Evolutionary conservation across 2,113 vertebrate genomes (phyloP).

Genomic region (Phalacrocorax aristotelis): DNA sequence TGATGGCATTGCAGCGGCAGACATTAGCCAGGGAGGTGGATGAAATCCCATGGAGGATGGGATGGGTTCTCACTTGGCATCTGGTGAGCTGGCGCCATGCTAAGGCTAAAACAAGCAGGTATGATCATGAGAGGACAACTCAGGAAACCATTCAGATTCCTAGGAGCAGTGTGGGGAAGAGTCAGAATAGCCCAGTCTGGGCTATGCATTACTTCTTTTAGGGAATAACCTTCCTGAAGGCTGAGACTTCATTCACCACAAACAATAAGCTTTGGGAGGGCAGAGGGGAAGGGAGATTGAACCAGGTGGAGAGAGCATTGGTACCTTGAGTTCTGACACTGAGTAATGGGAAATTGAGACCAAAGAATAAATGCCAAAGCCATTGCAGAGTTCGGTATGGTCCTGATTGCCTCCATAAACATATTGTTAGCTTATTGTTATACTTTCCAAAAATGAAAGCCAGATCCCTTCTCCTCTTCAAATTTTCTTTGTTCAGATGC

Average conservation of each 20-base stretch:
- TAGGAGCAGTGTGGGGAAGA: background rate
- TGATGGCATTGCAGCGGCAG: background rate
- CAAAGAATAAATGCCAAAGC: background rate
- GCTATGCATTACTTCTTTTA: background rate
- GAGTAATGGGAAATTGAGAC: background rate
- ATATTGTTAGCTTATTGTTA: background rate
- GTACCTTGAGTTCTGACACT: background rate
- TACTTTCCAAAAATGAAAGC: constrained; percentile 22
- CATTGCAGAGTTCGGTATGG: background rate
- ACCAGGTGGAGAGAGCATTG: background rate
- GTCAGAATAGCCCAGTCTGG: background rate
- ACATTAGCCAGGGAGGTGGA: background rate
- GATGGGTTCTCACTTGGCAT: background rate
- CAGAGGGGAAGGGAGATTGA: background rate
- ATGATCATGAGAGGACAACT: background rate
- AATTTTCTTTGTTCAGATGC: constrained; percentile 19
- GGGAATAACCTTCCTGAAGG: background rate
- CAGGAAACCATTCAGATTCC: background rate
- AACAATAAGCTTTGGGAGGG: background rate
- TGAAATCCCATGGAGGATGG: background rate
- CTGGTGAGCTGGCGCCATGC: background rate
- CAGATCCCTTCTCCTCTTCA: constrained; percentile 9
- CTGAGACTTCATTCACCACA: background rate
- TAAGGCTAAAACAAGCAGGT: background rate
- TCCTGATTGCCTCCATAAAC: constrained; percentile 10